These are phyloP conservation scores for Philaenus spumarius DNA, from an alignment of 1,140 invertebrate species.

Conservation along the genomic window DNA sequence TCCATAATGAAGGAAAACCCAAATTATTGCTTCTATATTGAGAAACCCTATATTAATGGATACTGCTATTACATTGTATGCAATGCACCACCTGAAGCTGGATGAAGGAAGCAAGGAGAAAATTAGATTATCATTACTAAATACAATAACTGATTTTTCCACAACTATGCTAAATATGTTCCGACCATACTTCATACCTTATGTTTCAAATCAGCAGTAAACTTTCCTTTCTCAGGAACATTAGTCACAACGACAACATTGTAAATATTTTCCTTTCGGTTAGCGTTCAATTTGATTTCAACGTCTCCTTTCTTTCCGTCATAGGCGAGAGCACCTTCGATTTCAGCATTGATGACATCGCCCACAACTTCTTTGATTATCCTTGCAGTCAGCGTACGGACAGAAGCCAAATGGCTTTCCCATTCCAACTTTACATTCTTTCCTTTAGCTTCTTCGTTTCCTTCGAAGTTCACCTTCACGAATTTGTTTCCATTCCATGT, in stretches of 20 bases:
- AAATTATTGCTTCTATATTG: no score
- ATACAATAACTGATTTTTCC: no score
- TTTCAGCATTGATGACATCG: neutral
- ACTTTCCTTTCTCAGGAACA: slow-evolving; percentile 19
- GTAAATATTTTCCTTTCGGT: slow-evolving; percentile 6
- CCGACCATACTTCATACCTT: no score
- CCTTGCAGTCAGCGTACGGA: slow-evolving; percentile 16
- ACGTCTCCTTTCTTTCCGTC: slow-evolving; percentile 36
- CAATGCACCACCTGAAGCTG: no score
- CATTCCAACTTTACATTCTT: neutral
- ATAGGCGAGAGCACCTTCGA: slow-evolving; percentile 5
- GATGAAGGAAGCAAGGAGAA: no score
- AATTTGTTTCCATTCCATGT: slow-evolving; percentile 23
- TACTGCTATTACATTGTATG: no score
- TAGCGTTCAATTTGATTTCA: slow-evolving; percentile 43
- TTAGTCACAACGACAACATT: slow-evolving; percentile 9
- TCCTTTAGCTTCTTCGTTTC: neutral
- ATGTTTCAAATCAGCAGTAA: slow-evolving; percentile 13
- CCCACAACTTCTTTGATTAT: neutral
- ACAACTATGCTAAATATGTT: no score
- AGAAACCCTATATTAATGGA: no score
- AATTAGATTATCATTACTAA: no score
- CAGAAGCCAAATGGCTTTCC: slow-evolving; percentile 3
- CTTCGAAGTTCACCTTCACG: slow-evolving; percentile 14
- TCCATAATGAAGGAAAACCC: no score